Evolutionary conservation across 2,113 vertebrate genomes (phyloP).

Genomic region (Megaceryle torquata): DNA sequence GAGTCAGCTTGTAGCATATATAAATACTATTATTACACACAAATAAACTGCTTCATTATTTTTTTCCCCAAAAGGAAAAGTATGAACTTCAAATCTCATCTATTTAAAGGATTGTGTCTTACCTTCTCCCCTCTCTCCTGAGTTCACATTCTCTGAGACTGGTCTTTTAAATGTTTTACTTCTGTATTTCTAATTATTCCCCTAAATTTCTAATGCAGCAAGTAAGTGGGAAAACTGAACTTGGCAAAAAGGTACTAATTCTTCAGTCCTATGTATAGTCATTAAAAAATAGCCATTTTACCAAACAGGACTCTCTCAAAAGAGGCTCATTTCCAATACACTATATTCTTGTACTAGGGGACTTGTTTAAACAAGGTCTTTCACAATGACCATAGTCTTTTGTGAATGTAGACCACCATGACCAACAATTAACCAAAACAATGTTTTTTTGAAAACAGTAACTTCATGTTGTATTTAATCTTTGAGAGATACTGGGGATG

Average conservation of each 20-base stretch:
- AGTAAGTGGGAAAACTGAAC: not conserved
- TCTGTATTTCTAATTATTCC: not conserved
- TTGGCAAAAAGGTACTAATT: not conserved
- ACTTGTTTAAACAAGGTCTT: not conserved
- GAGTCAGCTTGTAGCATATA: not conserved
- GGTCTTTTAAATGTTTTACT: not conserved
- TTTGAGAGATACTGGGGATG: fast-evolving
- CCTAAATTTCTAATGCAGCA: not conserved
- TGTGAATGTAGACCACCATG: fast-evolving
- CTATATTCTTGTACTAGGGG: not conserved
- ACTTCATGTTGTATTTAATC: not conserved
- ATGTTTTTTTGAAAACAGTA: not conserved
- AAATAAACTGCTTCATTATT: not conserved
- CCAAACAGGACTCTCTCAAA: not conserved
- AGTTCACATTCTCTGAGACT: not conserved
- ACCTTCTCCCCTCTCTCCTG: not conserved
- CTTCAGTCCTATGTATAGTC: not conserved
- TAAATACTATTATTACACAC: not conserved
- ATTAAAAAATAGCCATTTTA: not conserved
- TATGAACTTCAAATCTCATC: not conserved
- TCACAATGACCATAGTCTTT: not conserved
- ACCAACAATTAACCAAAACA: not conserved
- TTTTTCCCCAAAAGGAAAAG: not conserved
- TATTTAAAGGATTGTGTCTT: not conserved
- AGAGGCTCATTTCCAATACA: not conserved